These are phyloP conservation scores for Cheilosia pagana DNA, from an alignment of 2,888 invertebrate genomes.

Conservation along the genomic window DNA sequence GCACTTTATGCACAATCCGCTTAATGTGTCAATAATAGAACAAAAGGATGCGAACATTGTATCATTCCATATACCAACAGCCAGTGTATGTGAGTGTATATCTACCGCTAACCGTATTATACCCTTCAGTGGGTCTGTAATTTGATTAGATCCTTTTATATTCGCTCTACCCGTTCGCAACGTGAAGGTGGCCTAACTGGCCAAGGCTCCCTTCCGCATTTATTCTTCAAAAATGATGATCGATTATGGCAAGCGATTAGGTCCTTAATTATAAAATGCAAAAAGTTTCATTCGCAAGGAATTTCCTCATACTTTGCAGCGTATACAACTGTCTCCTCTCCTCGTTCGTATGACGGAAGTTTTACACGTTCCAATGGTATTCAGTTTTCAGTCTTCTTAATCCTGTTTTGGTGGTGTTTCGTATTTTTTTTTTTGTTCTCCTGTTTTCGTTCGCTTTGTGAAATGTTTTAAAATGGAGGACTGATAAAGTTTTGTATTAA, in stretches of 20 bases:
- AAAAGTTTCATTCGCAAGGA: constrained; percentile 47
- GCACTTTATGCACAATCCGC: constrained; percentile 46
- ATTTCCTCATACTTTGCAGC: neutral
- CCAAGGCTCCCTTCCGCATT: neutral
- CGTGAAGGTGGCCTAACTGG: no score
- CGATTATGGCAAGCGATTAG: constrained; percentile 60
- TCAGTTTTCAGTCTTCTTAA: no score
- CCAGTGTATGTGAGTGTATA: neutral
- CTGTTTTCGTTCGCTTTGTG: neutral
- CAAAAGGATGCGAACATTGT: no score
- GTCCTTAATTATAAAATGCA: constrained; percentile 55
- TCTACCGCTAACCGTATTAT: neutral
- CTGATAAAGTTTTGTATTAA: constrained; percentile 64
- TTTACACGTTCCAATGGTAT: constrained; percentile 32
- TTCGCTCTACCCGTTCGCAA: neutral
- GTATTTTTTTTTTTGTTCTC: constrained; percentile 1
- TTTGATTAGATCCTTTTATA: constrained; percentile 48
- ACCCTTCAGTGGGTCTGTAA: constrained; percentile 45
- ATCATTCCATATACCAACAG: neutral
- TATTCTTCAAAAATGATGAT: constrained; percentile 35
- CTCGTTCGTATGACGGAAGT: constrained; percentile 1
- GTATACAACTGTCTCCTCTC: neutral
- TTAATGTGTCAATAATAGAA: constrained; percentile 25
- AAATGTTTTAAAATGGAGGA: constrained; percentile 38
- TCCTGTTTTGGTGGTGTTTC: constrained; percentile 31